Evolutionary conservation across 1,140 invertebrate genomes (phyloP).

Genomic region (Lanistes nyassanus): DNA sequence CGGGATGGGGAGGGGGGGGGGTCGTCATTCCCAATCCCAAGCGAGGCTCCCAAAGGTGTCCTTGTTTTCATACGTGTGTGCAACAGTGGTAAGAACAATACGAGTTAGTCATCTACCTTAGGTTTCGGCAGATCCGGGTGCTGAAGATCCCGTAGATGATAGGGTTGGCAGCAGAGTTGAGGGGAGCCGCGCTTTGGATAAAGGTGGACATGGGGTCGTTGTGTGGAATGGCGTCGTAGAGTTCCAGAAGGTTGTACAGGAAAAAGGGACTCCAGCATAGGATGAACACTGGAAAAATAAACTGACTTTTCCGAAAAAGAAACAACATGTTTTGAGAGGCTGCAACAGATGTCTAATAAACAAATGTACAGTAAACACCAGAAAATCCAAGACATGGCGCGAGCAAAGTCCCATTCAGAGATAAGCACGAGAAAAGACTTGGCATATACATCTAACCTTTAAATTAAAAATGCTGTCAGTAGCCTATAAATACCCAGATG

Average conservation of each 20-base stretch:
- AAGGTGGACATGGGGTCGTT: slow-evolving; percentile 89
- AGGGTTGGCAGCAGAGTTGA: slow-evolving; percentile 95
- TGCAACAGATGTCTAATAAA: too few species aligned
- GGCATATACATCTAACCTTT: too few species aligned
- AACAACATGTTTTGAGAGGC: too few species aligned
- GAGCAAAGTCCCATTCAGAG: too few species aligned
- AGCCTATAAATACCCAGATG: too few species aligned
- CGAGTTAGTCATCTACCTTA: slow-evolving; percentile 76
- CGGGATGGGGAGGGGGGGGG: too few species aligned
- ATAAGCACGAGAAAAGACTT: too few species aligned
- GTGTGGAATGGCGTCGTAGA: slow-evolving; percentile 84
- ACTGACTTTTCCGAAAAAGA: too few species aligned
- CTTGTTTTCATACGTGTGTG: neutral
- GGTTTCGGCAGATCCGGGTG: slow-evolving; percentile 85
- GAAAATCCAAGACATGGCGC: too few species aligned
- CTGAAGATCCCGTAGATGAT: slow-evolving; percentile 93
- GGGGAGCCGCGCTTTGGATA: slow-evolving; percentile 90
- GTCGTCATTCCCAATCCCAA: neutral
- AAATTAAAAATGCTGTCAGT: too few species aligned
- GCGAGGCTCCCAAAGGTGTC: neutral
- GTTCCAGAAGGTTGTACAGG: slow-evolving; percentile 91
- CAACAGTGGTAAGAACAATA: neutral
- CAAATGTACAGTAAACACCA: too few species aligned
- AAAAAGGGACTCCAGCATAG: slow-evolving; percentile 97
- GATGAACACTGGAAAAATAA: slow-evolving; percentile 85